A percentile compares a stretch with the other conserved stretches of the same genome.
These are phyloP conservation scores for Oxyura jamaicensis DNA, from an alignment of 2,113 vertebrate species.

Conservation along the genomic window DNA sequence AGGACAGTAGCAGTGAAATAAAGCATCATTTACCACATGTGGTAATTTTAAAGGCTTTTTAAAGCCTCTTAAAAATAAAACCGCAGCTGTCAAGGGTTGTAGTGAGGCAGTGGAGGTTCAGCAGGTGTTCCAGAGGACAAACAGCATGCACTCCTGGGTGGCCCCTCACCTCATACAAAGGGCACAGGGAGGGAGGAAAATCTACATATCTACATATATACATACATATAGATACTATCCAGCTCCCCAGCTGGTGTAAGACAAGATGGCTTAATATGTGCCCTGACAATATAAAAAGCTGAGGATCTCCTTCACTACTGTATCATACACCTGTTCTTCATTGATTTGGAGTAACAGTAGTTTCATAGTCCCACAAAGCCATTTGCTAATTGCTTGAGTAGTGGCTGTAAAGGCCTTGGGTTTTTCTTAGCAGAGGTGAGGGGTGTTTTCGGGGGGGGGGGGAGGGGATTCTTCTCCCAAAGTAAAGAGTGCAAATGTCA, in stretches of 20 bases:
- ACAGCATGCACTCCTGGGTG: neutral
- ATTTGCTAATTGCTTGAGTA: neutral
- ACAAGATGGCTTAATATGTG: neutral
- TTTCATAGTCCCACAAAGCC: neutral
- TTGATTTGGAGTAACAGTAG: neutral
- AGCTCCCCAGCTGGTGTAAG: neutral
- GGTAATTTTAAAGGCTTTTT: neutral
- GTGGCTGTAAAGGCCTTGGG: neutral
- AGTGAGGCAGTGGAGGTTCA: fast-evolving
- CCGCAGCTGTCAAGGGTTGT: neutral
- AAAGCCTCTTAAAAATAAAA: neutral
- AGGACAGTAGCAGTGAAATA: neutral
- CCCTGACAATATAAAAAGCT: neutral
- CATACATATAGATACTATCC: no score
- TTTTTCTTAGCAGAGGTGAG: neutral
- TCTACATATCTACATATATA: neutral
- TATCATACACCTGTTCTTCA: neutral
- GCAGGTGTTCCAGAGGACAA: neutral
- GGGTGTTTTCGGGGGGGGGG: no score
- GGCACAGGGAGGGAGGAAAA: neutral
- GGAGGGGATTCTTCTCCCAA: neutral
- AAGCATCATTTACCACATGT: neutral
- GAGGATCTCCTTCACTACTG: neutral
- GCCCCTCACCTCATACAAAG: neutral
- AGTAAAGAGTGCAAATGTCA: neutral